phyloP scores from a whole-genome alignment of 2,113 vertebrate species.

The Pluvialis apricaria region DNA sequence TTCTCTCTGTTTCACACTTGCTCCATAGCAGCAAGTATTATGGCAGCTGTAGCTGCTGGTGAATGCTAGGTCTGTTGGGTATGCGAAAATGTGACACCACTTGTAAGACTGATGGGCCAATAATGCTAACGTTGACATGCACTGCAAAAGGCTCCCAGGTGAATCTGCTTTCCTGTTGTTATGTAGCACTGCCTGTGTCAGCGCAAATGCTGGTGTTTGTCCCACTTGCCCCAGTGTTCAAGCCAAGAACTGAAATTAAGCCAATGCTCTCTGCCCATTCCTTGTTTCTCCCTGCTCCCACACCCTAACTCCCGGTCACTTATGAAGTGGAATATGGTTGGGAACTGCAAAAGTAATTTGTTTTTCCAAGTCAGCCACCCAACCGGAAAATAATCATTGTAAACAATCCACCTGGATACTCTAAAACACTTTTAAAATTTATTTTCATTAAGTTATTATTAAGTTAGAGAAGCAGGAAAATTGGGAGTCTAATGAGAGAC shows the following conservation, averaged over 20 bases:
- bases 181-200: neutral
- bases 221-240: neutral
- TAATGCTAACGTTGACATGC: neutral
- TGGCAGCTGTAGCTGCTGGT: neutral
- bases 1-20: neutral
- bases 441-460: neutral
- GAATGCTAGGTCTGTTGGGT: neutral
- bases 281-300: neutral
- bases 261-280: neutral
- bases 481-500: neutral
- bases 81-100: neutral
- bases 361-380: neutral
- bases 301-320: neutral
- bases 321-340: neutral
- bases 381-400: neutral
- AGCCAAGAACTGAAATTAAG: neutral
- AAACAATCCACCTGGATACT: neutral
- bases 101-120: neutral
- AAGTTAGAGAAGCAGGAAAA: neutral
- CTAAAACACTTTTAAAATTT: neutral
- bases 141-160: neutral
- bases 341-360: neutral
- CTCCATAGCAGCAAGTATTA: neutral
- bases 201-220: neutral
- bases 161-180: neutral